These are phyloP conservation scores for Crotalus tigris DNA, from an alignment of 2,113 vertebrate species.

Conservation along the genomic window DNA sequence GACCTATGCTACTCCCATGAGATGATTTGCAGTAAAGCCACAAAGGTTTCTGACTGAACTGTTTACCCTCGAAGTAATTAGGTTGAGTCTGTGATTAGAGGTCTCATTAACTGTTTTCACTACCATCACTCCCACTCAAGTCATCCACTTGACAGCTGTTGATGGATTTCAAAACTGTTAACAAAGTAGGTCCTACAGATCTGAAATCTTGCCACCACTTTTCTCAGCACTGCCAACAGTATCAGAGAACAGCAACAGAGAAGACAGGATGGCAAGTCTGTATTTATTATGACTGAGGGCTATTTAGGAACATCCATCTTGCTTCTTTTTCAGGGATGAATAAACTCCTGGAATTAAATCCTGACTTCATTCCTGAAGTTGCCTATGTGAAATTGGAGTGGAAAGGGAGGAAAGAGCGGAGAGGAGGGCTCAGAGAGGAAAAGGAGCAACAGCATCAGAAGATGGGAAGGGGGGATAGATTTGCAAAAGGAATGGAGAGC, in stretches of 20 bases:
- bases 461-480: neutral
- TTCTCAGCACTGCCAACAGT: neutral
- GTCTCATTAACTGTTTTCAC: neutral
- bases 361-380: neutral
- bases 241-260: neutral
- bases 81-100: neutral
- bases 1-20: neutral
- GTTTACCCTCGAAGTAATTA: neutral
- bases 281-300: neutral
- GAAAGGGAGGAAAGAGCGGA: slow-evolving; percentile 2
- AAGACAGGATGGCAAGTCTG: neutral
- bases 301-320: neutral
- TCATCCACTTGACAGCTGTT: neutral
- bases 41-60: neutral
- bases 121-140: neutral
- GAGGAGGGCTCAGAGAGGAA: fast-evolving
- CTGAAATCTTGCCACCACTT: neutral
- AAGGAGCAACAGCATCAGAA: neutral
- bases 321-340: neutral
- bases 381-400: neutral
- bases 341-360: neutral
- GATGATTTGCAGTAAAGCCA: neutral
- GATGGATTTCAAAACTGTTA: neutral
- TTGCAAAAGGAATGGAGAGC: neutral
- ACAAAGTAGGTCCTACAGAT: neutral